Conservation (phyloP, 2,888 invertebrate genomes). For the Platycnemis pennipes region DNA sequence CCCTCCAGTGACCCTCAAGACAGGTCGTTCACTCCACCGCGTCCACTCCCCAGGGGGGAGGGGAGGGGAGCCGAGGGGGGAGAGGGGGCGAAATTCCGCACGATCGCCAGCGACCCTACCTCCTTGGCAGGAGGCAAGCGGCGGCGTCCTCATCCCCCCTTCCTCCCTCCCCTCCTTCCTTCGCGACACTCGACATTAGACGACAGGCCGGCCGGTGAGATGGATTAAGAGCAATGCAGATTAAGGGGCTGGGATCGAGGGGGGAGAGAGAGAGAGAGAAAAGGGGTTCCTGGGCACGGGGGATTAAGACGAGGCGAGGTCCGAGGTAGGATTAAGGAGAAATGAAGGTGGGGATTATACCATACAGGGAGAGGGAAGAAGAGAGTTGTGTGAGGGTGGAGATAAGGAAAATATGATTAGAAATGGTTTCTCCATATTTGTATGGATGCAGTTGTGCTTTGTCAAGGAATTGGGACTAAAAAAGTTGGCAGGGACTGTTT, state of each 20-base stretch:
- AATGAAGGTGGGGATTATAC: not conserved
- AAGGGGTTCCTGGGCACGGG: not conserved
- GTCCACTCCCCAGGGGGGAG: too few species aligned
- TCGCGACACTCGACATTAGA: not conserved
- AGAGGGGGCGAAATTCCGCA: too few species aligned
- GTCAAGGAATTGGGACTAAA: too few species aligned
- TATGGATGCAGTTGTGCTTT: too few species aligned
- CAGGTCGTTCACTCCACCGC: not conserved
- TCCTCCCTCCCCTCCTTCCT: not conserved
- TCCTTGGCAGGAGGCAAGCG: conserved; percentile 6
- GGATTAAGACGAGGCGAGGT: not conserved
- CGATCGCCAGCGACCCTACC: not conserved
- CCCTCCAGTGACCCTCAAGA: not conserved
- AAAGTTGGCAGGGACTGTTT: too few species aligned
- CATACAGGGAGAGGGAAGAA: not conserved
- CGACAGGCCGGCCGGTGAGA: conserved; percentile 14
- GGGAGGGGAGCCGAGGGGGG: too few species aligned
- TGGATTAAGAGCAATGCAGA: conserved; percentile 6
- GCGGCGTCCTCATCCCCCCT: not conserved
- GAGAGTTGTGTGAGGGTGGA: not conserved
- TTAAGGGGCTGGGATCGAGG: not conserved
- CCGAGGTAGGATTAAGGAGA: not conserved
- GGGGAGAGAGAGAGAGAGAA: not conserved
- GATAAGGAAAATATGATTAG: too few species aligned
- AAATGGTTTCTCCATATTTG: too few species aligned